Evolutionary conservation across 1,140 invertebrate genomes (phyloP), one percentile per base, ranked within the genome.

Genomic region (Phortica variegata): DNA sequence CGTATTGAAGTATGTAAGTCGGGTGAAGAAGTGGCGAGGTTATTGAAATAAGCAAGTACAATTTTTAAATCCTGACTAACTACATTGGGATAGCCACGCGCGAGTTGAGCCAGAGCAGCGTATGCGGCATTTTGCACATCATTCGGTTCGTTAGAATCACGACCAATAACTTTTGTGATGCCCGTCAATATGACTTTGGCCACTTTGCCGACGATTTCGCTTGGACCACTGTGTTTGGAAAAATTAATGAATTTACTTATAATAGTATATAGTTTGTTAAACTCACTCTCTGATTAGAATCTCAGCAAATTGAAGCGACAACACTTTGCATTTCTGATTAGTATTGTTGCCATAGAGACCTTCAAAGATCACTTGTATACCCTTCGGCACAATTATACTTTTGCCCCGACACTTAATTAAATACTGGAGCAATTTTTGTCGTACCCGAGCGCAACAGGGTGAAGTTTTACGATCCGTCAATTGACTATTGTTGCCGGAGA

Each of bases 291-390:
- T 83, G 31, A 92, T 85, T 16, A 95, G 84, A 61, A 91, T 87
- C 43, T 87, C 81, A 34, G 89, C 83, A 79, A 93, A 93, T 73
- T 90, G 87, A 2, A 95, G 78, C 19, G 90, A 87, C 63, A 90
- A 78, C 17, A 83, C 83, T 59, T 91, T 90, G 33, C 95, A 81
- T 56, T 90, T 87, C 1, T 85, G 79, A 78, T 93, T 92, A 1
- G 90, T 90, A 63, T 90, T 88, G 9, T 79, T 82, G 39, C 90
- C 91, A 79, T 89, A 93, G 6, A 95, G 77, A 31, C 90, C 88
- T 58, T 93, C 90, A 79, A 93, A 95, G 49, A 94, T 84, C 15
- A 92, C 84, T 84, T 91, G 88, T 41, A 94, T 86, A 61, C 87
- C 87, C 45, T 85, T 83, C 19, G 88, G 88, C 65, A 91, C 88